Evolutionary conservation across 2,888 invertebrate species (phyloP), one percentile per base, ranked within the genome.

Genomic region (Drosophila niveifrons): DNA sequence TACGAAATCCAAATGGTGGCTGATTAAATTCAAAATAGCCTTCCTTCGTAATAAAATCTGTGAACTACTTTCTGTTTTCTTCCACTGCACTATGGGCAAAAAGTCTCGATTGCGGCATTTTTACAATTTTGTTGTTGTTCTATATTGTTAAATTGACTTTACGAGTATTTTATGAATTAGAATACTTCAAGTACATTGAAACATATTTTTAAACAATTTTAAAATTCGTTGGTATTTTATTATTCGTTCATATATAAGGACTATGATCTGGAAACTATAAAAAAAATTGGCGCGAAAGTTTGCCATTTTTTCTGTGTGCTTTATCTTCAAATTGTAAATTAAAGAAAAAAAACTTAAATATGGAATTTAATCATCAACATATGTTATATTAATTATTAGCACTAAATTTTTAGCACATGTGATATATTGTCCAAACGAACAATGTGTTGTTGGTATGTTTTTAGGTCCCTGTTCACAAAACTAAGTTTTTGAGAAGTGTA

Each of bases 281-380:
- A 39, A 39, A 39, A 39, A 39, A 39, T 3, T 3, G 13, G 39
- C 39, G 39, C 39, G 39, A 39, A 39, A 39, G 39, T n/a, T 39
- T 39, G 39, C n/a, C n/a, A 39, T 39, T 39, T 39, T 39, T 39
- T n/a, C 39, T 39, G 39, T 39, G 39, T n/a, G 39, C n/a, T n/a
- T 39, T 39, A 39, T 39, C n/a, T 39, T 39, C n/a, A 39, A 39
- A 39, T 39, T 39, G 39, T 39, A 39, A 39, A 39, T n/a, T n/a
- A 39, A 39, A 39, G n/a, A n/a, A 39, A 39, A 39, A 39, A 39
- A 39, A n/a, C 13, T 39, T 39, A 4, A n/a, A 13, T n/a, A 39
- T 39, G 39, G 39, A 39, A 11, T n/a, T 39, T n/a, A 39, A 39
- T 39, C 13, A n/a, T 39, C 39, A 13, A 39, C n/a, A 6, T 39